Evolutionary conservation across 2,797 vertebrate species (phyloP).

Genomic region (Amphiprion clarkii): DNA sequence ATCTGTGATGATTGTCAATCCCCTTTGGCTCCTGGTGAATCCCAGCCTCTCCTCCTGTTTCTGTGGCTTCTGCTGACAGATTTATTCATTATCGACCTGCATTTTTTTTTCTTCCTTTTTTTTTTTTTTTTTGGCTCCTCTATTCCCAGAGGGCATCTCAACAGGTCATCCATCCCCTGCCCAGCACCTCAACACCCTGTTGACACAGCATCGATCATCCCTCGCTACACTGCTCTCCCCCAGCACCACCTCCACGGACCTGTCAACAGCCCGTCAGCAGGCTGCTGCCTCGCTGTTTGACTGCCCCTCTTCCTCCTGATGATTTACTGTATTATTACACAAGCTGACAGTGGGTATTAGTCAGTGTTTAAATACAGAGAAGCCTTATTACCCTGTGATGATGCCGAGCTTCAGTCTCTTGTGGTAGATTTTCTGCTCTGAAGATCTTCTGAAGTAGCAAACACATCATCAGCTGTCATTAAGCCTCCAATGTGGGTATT

Average conservation of each 20-base stretch:
- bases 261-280: conserved; percentile 63
- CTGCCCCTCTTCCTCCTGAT: conserved; percentile 46
- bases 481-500: conserved; percentile 10
- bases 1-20: conserved; percentile 2
- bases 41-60: conserved; percentile 27
- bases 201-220: conserved; percentile 71
- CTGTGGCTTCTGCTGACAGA: conserved; percentile 41
- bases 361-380: conserved; percentile 67
- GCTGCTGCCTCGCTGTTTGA: conserved; percentile 26
- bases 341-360: conserved; percentile 66
- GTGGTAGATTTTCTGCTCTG: conserved; percentile 25
- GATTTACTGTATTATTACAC: conserved; percentile 71
- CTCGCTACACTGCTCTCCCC: conserved; percentile 27
- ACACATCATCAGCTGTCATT: conserved; percentile 37
- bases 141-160: conserved; percentile 57
- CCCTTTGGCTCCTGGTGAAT: conserved; percentile 2
- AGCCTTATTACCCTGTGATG: conserved; percentile 53
- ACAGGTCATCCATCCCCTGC: conserved; percentile 70
- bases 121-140: conserved; percentile 28
- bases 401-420: conserved; percentile 37
- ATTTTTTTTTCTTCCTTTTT: conserved; percentile 13
- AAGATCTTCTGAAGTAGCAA: conserved; percentile 38
- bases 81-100: conserved; percentile 60
- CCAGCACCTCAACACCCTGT: conserved; percentile 38
- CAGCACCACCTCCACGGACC: conserved; percentile 39